These are phyloP conservation scores for Dryomyza anilis DNA, from an alignment of 2,888 invertebrate species.

Conservation along the genomic window DNA sequence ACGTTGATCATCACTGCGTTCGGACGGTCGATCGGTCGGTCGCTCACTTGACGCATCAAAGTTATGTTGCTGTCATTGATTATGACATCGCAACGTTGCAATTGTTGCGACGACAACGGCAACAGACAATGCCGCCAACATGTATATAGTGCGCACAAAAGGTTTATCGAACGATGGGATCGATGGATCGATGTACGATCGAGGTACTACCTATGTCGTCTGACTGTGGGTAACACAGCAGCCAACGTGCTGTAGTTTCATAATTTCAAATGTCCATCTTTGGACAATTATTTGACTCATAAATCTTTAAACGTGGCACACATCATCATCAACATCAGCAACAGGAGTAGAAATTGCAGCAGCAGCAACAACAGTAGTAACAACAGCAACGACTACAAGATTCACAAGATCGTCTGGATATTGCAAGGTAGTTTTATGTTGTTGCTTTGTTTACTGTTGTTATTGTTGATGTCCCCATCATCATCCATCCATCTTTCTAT, in stretches of 20 bases:
- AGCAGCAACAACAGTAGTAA: neutral
- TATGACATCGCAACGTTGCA: slow-evolving; percentile 20
- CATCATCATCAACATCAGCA: slow-evolving; percentile 9
- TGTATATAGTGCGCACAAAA: neutral
- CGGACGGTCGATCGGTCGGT: no score
- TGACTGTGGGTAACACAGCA: neutral
- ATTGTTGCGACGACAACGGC: neutral
- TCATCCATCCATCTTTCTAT: neutral
- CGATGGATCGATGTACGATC: slow-evolving; percentile 6
- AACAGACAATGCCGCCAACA: neutral
- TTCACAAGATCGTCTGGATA: no score
- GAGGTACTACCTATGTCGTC: no score
- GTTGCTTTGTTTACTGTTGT: no score
- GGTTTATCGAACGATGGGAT: neutral
- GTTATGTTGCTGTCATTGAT: slow-evolving; percentile 27
- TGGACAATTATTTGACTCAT: slow-evolving; percentile 27
- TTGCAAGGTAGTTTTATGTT: no score
- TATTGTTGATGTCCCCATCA: neutral
- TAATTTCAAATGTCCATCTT: slow-evolving; percentile 20
- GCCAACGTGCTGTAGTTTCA: slow-evolving; percentile 20
- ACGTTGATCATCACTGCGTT: no score
- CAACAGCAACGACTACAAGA: neutral
- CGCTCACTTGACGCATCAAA: no score
- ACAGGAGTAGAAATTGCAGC: neutral
- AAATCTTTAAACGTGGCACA: slow-evolving; percentile 25